Conservation (phyloP, 2,888 invertebrate genomes). For the Galerucella calmariensis region DNA sequence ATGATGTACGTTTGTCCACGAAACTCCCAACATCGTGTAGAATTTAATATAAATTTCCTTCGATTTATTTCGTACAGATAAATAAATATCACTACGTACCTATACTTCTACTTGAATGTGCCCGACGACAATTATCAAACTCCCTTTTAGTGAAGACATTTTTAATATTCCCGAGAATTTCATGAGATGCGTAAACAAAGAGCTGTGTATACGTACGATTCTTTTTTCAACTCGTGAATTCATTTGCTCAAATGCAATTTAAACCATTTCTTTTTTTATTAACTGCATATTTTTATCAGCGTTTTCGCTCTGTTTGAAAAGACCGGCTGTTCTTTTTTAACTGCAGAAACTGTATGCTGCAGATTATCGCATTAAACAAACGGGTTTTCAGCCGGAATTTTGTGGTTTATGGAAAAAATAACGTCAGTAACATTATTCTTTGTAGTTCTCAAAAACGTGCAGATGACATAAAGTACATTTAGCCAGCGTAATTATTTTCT, state of each 20-base stretch:
- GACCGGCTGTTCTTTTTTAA: not conserved
- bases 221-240: not conserved
- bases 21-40: not conserved
- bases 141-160: not conserved
- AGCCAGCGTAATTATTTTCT: no score
- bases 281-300: constrained; percentile 3
- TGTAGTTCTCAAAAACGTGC: not conserved
- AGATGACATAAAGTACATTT: not conserved
- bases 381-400: not conserved
- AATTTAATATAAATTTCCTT: not conserved
- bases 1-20: no score
- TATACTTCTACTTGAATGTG: not conserved
- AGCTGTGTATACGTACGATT: not conserved
- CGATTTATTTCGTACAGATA: not conserved
- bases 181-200: not conserved
- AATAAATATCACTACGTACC: not conserved
- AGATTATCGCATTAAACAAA: not conserved
- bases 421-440: not conserved
- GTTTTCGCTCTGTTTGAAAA: constrained; percentile 2
- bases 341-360: not conserved
- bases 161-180: not conserved
- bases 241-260: not conserved
- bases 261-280: not conserved
- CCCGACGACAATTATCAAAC: not conserved
- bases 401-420: not conserved